A percentile compares a stretch with the other conserved stretches of the same genome.
These are phyloP conservation scores for Syrrhaptes paradoxus DNA, from an alignment of 2,113 vertebrate species.

Conservation along the genomic window DNA sequence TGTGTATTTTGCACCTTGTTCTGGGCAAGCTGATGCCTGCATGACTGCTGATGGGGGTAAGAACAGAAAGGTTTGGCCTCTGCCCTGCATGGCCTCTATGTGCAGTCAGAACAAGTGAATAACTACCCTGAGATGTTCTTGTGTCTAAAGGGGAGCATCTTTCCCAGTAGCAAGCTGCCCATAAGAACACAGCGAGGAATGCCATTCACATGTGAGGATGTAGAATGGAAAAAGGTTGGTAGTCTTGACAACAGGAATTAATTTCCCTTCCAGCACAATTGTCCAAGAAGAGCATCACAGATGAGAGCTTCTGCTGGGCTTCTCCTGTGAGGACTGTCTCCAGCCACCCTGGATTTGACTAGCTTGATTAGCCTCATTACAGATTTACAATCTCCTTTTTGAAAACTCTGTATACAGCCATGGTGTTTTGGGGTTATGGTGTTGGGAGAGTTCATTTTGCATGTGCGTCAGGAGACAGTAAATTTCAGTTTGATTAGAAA, in stretches of 20 bases:
- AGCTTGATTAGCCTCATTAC: neutral
- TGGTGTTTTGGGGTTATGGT: neutral
- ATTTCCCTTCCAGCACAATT: neutral
- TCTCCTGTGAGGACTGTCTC: neutral
- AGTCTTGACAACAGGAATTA: neutral
- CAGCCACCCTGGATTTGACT: neutral
- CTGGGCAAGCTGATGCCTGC: neutral
- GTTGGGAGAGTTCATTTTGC: neutral
- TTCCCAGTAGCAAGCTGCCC: neutral
- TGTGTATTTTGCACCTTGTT: neutral
- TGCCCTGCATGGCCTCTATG: fast-evolving
- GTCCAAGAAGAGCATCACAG: neutral
- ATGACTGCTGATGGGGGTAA: neutral
- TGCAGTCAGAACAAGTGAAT: neutral
- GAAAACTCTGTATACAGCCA: fast-evolving
- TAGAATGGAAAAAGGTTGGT: neutral
- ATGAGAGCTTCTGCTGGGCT: neutral
- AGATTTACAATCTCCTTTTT: neutral
- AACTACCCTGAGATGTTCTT: neutral
- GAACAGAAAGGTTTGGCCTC: neutral
- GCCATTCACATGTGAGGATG: neutral
- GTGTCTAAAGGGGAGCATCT: neutral
- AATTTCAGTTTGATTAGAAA: neutral
- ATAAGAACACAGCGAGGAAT: fast-evolving
- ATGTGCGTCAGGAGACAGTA: neutral